Evolutionary conservation across 2,113 vertebrate genomes (phyloP).

Genomic region (Mastomys coucha): DNA sequence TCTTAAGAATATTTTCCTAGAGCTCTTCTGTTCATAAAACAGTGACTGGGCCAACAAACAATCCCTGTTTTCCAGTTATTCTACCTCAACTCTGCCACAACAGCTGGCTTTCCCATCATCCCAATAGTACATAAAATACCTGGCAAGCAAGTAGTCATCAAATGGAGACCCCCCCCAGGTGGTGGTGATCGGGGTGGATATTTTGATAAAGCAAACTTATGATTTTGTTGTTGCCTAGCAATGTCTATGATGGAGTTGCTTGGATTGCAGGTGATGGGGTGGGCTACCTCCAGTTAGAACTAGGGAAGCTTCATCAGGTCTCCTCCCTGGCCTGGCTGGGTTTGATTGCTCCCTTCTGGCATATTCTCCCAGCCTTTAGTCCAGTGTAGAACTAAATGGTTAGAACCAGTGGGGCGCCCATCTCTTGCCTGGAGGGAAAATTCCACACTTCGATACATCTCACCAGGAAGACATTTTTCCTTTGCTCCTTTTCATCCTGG

Average conservation of each 20-base stretch:
- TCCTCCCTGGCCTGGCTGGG: not conserved
- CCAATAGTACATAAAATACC: slow-evolving; percentile 45
- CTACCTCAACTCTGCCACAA: not conserved
- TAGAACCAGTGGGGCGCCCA: slow-evolving; percentile 32
- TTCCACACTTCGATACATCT: slow-evolving; percentile 57
- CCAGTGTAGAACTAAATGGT: slow-evolving; percentile 44
- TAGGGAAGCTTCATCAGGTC: not conserved
- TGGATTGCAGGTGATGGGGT: slow-evolving; percentile 54
- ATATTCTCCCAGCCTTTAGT: not conserved
- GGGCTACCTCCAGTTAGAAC: not conserved
- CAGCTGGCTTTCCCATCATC: slow-evolving; percentile 41
- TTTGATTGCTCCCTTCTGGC: not conserved
- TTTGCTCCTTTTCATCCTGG: slow-evolving; percentile 48
- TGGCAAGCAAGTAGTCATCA: slow-evolving; percentile 62
- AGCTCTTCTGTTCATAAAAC: not conserved
- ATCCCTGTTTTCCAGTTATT: not conserved
- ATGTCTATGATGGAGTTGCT: slow-evolving; percentile 71
- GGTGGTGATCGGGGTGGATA: not conserved
- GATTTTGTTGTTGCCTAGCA: slow-evolving; percentile 77
- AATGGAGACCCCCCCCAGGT: not conserved
- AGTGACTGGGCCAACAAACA: not conserved
- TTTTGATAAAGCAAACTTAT: slow-evolving; percentile 42
- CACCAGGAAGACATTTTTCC: slow-evolving; percentile 52
- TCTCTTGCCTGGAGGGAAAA: slow-evolving; percentile 57
- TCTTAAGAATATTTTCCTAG: not conserved